Conservation (phyloP, 2,888 invertebrate genomes). For the Pherbina coryleti region DNA sequence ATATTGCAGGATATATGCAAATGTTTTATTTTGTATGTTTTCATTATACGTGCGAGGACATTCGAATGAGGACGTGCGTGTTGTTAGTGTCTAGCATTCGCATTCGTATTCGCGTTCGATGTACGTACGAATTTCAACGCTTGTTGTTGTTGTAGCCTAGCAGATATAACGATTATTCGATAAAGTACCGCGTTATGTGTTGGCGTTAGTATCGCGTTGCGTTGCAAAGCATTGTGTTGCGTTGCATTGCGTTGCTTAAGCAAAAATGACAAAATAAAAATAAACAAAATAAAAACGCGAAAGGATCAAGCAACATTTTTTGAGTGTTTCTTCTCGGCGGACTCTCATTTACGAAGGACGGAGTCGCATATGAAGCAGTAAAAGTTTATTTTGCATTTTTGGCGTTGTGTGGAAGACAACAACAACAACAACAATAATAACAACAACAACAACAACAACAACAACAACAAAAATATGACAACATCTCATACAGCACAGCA, state of each 20-base stretch:
- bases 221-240: slow-evolving; percentile 2
- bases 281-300: background rate
- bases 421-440: background rate
- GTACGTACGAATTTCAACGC: slow-evolving; percentile 2
- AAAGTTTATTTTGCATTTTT: background rate
- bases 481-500: background rate
- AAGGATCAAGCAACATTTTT: no score
- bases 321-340: background rate
- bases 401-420: slow-evolving; percentile 2
- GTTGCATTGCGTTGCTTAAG: background rate
- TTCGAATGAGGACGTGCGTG: slow-evolving; percentile 49
- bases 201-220: slow-evolving; percentile 2
- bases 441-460: background rate
- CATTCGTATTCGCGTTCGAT: background rate
- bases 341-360: background rate
- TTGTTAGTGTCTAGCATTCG: slow-evolving; percentile 25
- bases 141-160: background rate
- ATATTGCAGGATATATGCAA: slow-evolving; percentile 41
- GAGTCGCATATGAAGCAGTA: background rate
- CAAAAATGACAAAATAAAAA: no score
- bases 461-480: no score
- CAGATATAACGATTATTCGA: no score
- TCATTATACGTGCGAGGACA: slow-evolving; percentile 58
- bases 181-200: background rate
- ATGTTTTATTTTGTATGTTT: slow-evolving; percentile 47